Percentiles rank a stretch among this genome's conserved stretches.
Conservation (phyloP, 2,113 vertebrate species). For the Pyxicephalus adspersus region DNA sequence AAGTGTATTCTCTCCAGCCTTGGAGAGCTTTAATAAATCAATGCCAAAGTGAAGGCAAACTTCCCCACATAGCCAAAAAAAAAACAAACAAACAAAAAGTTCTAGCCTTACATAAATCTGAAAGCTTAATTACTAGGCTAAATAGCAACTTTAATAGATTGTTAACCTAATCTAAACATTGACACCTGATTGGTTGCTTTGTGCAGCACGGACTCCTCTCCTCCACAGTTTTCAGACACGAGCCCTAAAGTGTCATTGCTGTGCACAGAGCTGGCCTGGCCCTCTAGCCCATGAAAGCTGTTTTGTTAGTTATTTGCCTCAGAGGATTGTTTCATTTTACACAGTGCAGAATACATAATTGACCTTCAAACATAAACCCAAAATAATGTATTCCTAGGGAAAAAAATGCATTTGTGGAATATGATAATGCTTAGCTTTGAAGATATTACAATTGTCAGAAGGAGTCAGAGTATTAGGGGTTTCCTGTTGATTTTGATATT, state of each 20-base stretch:
- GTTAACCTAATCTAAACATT: too few species aligned
- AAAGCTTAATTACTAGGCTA: too few species aligned
- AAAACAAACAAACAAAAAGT: too few species aligned
- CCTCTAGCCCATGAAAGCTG: neutral
- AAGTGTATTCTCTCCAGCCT: too few species aligned
- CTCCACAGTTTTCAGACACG: too few species aligned
- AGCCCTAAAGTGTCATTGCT: neutral
- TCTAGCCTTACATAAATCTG: too few species aligned
- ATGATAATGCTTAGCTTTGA: slow-evolving; percentile 54
- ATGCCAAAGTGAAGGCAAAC: too few species aligned
- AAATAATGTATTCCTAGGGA: slow-evolving; percentile 52
- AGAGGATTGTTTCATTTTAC: slow-evolving; percentile 41
- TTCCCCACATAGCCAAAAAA: too few species aligned
- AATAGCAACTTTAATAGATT: too few species aligned
- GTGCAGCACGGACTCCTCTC: too few species aligned
- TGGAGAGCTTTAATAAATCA: too few species aligned
- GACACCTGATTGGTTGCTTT: too few species aligned
- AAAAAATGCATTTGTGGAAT: slow-evolving; percentile 45
- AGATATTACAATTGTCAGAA: slow-evolving; percentile 49
- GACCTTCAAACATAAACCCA: slow-evolving; percentile 52
- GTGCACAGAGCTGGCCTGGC: neutral
- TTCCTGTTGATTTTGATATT: slow-evolving; percentile 57
- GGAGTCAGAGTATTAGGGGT: slow-evolving; percentile 50
- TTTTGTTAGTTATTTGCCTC: slow-evolving; percentile 24
- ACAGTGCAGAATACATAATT: slow-evolving; percentile 42